Conservation (phyloP, 2,113 vertebrate genomes). For the Todiramphus chloris region DNA sequence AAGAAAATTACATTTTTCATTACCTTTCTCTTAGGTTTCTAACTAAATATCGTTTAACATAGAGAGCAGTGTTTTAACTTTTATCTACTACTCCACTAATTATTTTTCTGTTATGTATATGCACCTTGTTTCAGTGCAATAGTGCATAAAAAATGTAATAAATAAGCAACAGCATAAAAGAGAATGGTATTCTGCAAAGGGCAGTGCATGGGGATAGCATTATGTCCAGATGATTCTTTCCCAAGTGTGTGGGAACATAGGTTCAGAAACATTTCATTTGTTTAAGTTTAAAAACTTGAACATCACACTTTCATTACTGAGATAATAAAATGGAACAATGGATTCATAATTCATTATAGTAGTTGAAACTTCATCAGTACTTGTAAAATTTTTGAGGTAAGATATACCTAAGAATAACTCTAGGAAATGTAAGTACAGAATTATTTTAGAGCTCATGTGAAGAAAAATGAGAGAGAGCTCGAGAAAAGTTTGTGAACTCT, state of each 20-base stretch:
- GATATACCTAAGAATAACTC: background rate
- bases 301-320: background rate
- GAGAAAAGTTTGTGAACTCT: background rate
- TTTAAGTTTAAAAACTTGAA: background rate
- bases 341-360: background rate
- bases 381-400: background rate
- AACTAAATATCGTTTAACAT: background rate
- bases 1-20: background rate
- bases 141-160: background rate
- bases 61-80: background rate
- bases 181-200: background rate
- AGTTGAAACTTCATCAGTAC: background rate
- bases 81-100: background rate
- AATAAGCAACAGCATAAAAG: background rate
- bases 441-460: background rate
- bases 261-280: background rate
- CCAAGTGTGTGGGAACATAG: background rate
- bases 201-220: background rate
- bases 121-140: background rate
- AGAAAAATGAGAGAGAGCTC: background rate
- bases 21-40: background rate
- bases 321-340: background rate
- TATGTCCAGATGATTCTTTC: background rate
- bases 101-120: background rate
- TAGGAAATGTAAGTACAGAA: background rate